Conservation (phyloP, 2,113 vertebrate species). For the Axis porcinus region DNA sequence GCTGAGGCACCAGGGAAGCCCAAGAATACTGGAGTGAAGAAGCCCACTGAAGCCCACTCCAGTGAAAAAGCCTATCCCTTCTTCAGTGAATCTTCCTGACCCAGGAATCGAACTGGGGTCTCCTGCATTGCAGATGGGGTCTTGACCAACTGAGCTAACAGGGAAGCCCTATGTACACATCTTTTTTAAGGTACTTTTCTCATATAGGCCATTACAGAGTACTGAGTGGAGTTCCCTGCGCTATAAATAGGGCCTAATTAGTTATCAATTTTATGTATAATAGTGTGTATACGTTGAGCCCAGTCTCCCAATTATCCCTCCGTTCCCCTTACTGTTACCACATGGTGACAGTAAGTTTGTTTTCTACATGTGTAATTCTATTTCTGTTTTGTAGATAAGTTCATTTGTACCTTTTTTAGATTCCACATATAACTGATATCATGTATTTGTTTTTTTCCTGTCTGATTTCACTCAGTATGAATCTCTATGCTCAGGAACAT, state of each 20-base stretch:
- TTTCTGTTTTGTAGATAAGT: neutral
- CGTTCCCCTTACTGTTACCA: neutral
- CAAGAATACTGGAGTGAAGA: neutral
- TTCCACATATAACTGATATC: neutral
- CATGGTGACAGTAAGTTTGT: neutral
- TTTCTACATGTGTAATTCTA: neutral
- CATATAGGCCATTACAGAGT: neutral
- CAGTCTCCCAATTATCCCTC: neutral
- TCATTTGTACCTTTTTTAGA: neutral
- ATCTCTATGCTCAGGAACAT: neutral
- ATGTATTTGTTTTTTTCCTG: neutral
- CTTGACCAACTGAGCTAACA: neutral
- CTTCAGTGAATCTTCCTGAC: neutral
- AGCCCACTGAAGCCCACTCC: neutral
- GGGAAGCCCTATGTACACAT: neutral
- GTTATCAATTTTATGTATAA: neutral
- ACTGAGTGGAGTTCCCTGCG: neutral
- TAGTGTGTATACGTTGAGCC: neutral
- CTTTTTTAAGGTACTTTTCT: neutral
- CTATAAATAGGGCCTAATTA: neutral
- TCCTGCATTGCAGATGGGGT: neutral
- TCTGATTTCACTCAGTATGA: neutral
- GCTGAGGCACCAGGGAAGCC: neutral
- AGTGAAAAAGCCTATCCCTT: neutral
- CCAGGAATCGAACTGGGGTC: fast-evolving